Conservation (phyloP, 2,113 vertebrate genomes). For the Gasterosteus aculeatus region DNA sequence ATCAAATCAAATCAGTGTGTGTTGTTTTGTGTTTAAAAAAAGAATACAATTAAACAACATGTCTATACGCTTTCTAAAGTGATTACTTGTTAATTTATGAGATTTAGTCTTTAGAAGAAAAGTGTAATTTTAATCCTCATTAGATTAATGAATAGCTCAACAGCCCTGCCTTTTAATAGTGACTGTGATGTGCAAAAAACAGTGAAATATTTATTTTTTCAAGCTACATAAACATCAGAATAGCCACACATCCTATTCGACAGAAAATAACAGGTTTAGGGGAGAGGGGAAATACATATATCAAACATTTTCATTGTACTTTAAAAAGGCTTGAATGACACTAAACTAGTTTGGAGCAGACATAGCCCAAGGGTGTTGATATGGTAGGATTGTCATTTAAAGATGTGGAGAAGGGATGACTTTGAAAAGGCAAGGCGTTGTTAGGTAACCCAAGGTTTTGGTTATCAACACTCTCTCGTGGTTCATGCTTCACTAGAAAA, state of each 20-base stretch:
- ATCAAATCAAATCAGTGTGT: too few species aligned
- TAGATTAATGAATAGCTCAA: background rate
- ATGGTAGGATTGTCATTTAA: constrained; percentile 3
- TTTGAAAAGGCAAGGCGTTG: background rate
- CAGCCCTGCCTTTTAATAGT: constrained; percentile 14
- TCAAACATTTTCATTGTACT: constrained; percentile 24
- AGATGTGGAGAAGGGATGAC: constrained; percentile 5
- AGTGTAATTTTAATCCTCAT: too few species aligned
- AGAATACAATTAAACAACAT: too few species aligned
- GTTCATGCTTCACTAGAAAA: background rate
- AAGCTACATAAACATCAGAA: constrained; percentile 24
- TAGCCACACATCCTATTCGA: constrained; percentile 21
- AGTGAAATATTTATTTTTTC: constrained; percentile 39
- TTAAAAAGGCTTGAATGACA: constrained; percentile 13
- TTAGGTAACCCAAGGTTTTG: constrained; percentile 18
- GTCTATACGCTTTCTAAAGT: too few species aligned
- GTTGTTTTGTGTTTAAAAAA: too few species aligned
- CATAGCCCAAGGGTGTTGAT: constrained; percentile 15
- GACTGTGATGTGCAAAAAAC: constrained; percentile 18
- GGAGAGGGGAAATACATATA: constrained; percentile 16
- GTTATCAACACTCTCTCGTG: background rate
- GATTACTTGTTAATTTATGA: too few species aligned
- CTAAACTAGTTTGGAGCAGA: constrained; percentile 23
- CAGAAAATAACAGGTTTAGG: constrained; percentile 14
- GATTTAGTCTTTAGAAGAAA: too few species aligned